Percentiles rank a stretch among this genome's conserved stretches.
These are phyloP conservation scores for Centropyge bicolor DNA, from an alignment of 2,797 vertebrate genomes.

Conservation along the genomic window DNA sequence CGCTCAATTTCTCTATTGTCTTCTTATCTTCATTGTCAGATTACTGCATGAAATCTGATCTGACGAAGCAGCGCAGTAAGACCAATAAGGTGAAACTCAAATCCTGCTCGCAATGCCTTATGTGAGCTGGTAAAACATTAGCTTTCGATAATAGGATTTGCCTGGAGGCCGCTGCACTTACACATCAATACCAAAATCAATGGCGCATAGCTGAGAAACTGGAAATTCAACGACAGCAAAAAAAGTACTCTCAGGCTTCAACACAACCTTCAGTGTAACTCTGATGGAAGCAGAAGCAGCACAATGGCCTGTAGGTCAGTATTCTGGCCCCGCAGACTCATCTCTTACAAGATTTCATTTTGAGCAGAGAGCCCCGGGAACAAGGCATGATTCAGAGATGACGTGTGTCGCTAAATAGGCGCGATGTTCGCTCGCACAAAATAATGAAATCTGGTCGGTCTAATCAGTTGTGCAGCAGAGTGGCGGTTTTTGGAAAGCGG, in stretches of 20 bases:
- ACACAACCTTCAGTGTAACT: constrained; percentile 17
- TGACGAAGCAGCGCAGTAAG: constrained; percentile 40
- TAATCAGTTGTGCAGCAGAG: constrained; percentile 9
- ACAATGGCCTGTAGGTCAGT: neutral
- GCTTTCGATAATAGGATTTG: constrained; percentile 66
- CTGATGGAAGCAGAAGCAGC: constrained; percentile 32
- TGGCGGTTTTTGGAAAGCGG: constrained; percentile 37
- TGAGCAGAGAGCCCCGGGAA: neutral
- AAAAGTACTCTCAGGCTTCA: constrained; percentile 30
- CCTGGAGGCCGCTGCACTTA: constrained; percentile 63
- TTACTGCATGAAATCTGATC: constrained; percentile 62
- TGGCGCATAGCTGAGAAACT: constrained; percentile 62
- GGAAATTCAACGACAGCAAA: constrained; percentile 40
- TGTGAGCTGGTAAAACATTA: constrained; percentile 71
- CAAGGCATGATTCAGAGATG: constrained; percentile 3
- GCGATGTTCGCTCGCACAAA: constrained; percentile 5
- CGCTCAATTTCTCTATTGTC: constrained; percentile 22
- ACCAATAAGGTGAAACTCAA: constrained; percentile 63
- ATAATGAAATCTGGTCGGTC: constrained; percentile 5
- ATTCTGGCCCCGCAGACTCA: neutral
- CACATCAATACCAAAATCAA: constrained; percentile 69
- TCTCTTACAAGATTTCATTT: constrained; percentile 16
- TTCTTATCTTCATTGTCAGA: constrained; percentile 49
- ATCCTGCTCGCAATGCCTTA: constrained; percentile 54
- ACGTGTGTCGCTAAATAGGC: constrained; percentile 1